Evolutionary conservation across 2,797 vertebrate genomes (phyloP).

Genomic region (Lateolabrax maculatus): DNA sequence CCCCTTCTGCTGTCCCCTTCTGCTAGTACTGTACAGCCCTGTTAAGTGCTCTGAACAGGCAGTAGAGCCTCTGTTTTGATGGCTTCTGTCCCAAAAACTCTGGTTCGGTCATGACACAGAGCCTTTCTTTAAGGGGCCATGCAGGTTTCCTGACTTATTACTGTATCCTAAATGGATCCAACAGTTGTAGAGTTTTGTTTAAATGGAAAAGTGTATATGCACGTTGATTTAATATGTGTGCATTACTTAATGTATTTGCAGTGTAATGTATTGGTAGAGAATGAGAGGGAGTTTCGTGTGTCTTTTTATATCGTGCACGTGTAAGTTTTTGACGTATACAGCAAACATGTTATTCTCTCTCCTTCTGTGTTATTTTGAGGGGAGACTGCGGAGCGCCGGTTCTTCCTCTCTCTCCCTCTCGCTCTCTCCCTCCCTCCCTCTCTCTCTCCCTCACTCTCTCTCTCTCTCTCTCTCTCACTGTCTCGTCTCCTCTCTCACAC

Average conservation of each 20-base stretch:
- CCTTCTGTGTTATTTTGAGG: slow-evolving; percentile 86
- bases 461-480: slow-evolving; percentile 47
- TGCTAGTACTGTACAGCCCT: slow-evolving; percentile 63
- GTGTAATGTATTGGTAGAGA: background rate
- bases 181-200: slow-evolving; percentile 56
- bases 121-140: slow-evolving; percentile 45
- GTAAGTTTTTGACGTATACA: slow-evolving; percentile 76
- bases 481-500: slow-evolving; percentile 80
- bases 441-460: slow-evolving; percentile 27
- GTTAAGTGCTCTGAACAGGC: slow-evolving; percentile 69
- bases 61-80: slow-evolving; percentile 69
- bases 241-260: slow-evolving; percentile 24
- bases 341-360: slow-evolving; percentile 85
- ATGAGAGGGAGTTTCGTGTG: slow-evolving; percentile 38
- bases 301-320: slow-evolving; percentile 66
- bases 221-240: background rate
- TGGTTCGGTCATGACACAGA: slow-evolving; percentile 57
- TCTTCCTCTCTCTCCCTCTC: slow-evolving; percentile 73
- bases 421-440: slow-evolving; percentile 24
- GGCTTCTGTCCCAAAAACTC: slow-evolving; percentile 72
- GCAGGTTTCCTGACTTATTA: slow-evolving; percentile 52
- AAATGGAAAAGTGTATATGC: slow-evolving; percentile 40
- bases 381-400: slow-evolving; percentile 84
- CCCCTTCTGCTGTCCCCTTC: slow-evolving; percentile 63
- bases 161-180: slow-evolving; percentile 49